Conservation (phyloP, 2,888 invertebrate genomes). For the Pollenia angustigena region DNA sequence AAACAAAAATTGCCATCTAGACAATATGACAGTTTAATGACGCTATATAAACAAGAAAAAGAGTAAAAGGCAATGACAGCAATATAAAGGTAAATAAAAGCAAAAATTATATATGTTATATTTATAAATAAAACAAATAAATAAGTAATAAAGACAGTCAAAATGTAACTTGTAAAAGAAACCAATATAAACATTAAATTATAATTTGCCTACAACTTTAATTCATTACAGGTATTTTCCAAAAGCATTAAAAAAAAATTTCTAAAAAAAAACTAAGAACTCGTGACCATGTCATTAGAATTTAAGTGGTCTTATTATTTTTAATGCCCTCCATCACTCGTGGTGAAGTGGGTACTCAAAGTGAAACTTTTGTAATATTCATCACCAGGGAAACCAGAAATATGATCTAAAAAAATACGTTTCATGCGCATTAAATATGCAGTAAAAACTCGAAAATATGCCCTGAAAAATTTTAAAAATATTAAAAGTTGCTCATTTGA, state of each 20-base stretch:
- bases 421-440: too few species aligned
- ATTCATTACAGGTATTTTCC: neutral
- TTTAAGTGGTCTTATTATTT: neutral
- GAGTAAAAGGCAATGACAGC: neutral
- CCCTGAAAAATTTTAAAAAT: too few species aligned
- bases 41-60: conserved; percentile 4
- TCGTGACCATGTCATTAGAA: conserved; percentile 8
- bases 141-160: neutral
- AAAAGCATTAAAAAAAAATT: neutral
- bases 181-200: neutral
- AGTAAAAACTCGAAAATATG: too few species aligned
- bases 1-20: conserved; percentile 25
- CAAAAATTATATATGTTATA: neutral
- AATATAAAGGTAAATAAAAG: conserved; percentile 16
- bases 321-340: too few species aligned
- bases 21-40: conserved; percentile 41
- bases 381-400: too few species aligned
- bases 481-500: too few species aligned
- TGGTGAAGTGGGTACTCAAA: too few species aligned
- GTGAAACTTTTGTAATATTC: too few species aligned
- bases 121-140: neutral
- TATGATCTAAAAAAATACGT: too few species aligned
- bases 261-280: neutral
- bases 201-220: conserved; percentile 9
- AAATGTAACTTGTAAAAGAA: neutral